Conservation (phyloP, 2,888 invertebrate genomes). For the Stenotaenia linearis region DNA sequence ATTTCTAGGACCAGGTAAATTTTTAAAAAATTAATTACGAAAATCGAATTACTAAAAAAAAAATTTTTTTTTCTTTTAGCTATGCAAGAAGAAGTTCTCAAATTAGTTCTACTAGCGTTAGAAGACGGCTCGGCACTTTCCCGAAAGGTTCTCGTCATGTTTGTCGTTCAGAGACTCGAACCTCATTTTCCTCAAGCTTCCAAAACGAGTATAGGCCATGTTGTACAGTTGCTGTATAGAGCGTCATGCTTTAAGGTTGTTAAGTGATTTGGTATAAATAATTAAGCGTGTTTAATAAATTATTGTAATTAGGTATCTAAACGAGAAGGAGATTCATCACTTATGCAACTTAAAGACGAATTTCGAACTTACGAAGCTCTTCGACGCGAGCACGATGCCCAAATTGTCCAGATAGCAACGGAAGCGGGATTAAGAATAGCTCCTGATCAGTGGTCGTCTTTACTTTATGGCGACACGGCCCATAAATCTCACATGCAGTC, state of each 20-base stretch:
- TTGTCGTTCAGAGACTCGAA: slow-evolving; percentile 92
- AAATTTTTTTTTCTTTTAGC: slow-evolving; percentile 52
- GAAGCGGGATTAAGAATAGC: slow-evolving; percentile 95
- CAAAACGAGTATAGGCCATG: slow-evolving; percentile 98
- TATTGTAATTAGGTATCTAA: slow-evolving; percentile 69
- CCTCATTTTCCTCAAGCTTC: slow-evolving; percentile 94
- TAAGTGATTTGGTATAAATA: not conserved
- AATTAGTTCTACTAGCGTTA: slow-evolving; percentile 83
- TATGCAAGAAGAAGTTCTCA: slow-evolving; percentile 98
- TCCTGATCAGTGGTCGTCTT: slow-evolving; percentile 96
- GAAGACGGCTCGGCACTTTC: slow-evolving; percentile 93
- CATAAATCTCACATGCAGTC: slow-evolving; percentile 97
- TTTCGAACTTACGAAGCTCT: slow-evolving; percentile 90
- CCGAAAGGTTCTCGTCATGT: slow-evolving; percentile 92
- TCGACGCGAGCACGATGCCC: slow-evolving; percentile 92
- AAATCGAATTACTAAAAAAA: too few relatives aligned
- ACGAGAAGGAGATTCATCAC: slow-evolving; percentile 89
- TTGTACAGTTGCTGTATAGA: slow-evolving; percentile 93
- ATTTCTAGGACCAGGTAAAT: slow-evolving; percentile 90
- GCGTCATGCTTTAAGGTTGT: slow-evolving; percentile 95
- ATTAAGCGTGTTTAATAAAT: not conserved
- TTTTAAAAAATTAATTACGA: too few relatives aligned
- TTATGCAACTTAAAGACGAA: slow-evolving; percentile 97
- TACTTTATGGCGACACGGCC: slow-evolving; percentile 88
- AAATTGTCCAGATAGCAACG: slow-evolving; percentile 96